Percentiles rank a stretch among this genome's conserved stretches.
phyloP scores from a whole-genome alignment of 2,797 vertebrate species.

The Lophotriccus pileatus region DNA sequence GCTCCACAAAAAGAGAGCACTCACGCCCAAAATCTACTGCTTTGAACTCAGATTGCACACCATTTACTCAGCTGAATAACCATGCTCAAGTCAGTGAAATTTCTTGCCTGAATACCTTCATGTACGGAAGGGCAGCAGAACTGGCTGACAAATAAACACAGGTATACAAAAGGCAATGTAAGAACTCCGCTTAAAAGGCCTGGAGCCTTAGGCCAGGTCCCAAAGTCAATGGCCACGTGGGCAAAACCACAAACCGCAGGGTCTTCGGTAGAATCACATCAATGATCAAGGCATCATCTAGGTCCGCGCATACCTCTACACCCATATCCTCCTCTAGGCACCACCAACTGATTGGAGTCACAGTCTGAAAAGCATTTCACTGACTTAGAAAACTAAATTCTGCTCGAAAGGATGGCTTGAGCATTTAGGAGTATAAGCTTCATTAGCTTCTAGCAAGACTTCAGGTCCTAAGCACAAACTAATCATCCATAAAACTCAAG shows the following conservation, averaged over 20 bases:
- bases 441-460: background rate
- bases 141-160: background rate
- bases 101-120: background rate
- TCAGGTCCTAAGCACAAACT: background rate
- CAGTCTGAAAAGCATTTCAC: background rate
- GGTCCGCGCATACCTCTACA: background rate
- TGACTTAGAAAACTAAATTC: conserved; percentile 8
- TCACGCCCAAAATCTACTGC: background rate
- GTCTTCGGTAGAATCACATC: background rate
- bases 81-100: background rate
- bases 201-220: background rate
- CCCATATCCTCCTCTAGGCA: background rate
- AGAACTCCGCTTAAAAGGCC: background rate
- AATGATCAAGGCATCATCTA: background rate
- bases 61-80: background rate
- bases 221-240: background rate
- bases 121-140: background rate
- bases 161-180: background rate
- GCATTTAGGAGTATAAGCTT: background rate
- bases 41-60: background rate
- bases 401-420: background rate
- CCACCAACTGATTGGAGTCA: background rate
- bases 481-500: background rate
- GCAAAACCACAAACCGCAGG: background rate
- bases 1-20: background rate